A percentile compares a stretch with the other conserved stretches of the same genome.
Evolutionary conservation across 2,888 invertebrate species (phyloP).

Genomic region (Drosophila lutescens): DNA sequence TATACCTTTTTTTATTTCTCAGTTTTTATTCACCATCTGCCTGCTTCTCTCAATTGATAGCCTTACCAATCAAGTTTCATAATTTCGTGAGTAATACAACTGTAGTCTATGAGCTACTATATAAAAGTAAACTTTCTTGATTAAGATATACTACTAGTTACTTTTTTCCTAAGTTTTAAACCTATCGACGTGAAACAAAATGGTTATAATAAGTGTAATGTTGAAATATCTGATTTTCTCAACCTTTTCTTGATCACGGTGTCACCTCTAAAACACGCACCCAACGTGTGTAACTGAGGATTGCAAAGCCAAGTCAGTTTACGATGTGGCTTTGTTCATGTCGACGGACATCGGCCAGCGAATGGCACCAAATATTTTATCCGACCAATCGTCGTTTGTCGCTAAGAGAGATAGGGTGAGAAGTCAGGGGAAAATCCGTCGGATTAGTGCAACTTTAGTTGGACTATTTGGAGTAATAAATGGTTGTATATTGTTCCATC

Average conservation of each 20-base stretch:
- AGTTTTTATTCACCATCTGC: too few species aligned
- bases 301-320: slow-evolving; percentile 50
- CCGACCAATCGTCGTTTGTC: slow-evolving; percentile 45
- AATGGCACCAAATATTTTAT: slow-evolving; percentile 77
- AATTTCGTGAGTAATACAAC: too few species aligned
- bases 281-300: slow-evolving; percentile 22
- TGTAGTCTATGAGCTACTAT: too few species aligned
- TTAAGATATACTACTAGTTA: too few species aligned
- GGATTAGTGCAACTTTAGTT: slow-evolving; percentile 64
- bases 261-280: slow-evolving; percentile 27
- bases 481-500: slow-evolving; percentile 56
- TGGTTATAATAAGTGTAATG: too few species aligned
- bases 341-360: slow-evolving; percentile 56
- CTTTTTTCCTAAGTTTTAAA: too few species aligned
- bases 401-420: slow-evolving; percentile 11
- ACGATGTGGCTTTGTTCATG: slow-evolving; percentile 76
- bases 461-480: slow-evolving; percentile 73
- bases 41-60: too few species aligned
- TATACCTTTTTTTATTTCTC: too few species aligned
- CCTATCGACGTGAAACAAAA: too few species aligned
- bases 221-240: too few species aligned
- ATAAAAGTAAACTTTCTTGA: too few species aligned
- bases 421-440: slow-evolving; percentile 14
- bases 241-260: background rate
- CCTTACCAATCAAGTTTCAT: too few species aligned